Percentiles rank a stretch among this genome's conserved stretches.
phyloP scores from a whole-genome alignment of 2,888 invertebrate species.

The Caenorhabditis sp. region DNA sequence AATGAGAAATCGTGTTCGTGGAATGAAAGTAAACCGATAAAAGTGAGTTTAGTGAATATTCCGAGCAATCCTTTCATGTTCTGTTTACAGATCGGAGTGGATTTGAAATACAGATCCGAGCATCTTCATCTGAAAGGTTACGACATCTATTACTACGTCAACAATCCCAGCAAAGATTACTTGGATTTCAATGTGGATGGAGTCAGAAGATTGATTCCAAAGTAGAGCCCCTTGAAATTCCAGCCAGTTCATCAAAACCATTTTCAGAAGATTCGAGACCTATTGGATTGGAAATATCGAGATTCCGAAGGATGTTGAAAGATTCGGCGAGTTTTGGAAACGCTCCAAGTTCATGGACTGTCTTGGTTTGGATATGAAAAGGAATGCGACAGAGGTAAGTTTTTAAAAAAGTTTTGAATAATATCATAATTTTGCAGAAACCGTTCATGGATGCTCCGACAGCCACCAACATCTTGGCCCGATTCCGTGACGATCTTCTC shows the following conservation, averaged over 20 bases:
- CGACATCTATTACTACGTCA: neutral
- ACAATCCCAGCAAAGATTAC: neutral
- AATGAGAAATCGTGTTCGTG: neutral
- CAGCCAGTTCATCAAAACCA: neutral
- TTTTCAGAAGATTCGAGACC: conserved; percentile 4
- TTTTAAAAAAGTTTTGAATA: no score
- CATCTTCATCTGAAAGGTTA: neutral
- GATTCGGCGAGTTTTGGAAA: conserved; percentile 15
- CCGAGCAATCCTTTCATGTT: neutral
- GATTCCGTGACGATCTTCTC: conserved; percentile 31
- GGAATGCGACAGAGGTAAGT: neutral
- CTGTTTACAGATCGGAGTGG: neutral
- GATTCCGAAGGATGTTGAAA: neutral
- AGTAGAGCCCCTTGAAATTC: neutral
- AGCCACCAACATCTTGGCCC: neutral
- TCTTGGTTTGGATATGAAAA: neutral
- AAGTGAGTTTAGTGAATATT: neutral
- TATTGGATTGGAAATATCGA: conserved; percentile 11
- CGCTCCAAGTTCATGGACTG: conserved; percentile 11
- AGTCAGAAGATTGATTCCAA: conserved; percentile 9
- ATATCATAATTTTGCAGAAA: neutral
- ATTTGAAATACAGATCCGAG: neutral
- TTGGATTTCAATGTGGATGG: conserved; percentile 2
- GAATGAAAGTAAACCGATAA: neutral
- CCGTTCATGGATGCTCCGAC: neutral